phyloP scores from a whole-genome alignment of 2,797 vertebrate genomes.

The Helostoma temminkii region DNA sequence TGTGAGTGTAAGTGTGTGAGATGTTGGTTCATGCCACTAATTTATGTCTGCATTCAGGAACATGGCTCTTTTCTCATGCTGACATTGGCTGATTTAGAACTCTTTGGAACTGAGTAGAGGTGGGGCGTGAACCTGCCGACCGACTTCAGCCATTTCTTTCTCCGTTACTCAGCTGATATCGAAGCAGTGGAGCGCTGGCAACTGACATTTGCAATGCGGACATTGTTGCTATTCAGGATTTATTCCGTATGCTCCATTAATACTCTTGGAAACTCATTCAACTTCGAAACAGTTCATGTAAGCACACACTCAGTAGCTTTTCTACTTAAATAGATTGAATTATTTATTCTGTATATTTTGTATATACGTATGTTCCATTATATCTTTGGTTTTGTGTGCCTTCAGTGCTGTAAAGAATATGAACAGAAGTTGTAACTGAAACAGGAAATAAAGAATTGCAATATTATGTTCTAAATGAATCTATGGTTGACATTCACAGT shows the following conservation, averaged over 20 bases:
- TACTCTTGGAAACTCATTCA: constrained; percentile 38
- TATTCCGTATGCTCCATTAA: constrained; percentile 22
- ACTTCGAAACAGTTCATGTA: constrained; percentile 74
- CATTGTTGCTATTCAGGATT: constrained; percentile 43
- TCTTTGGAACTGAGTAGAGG: constrained; percentile 11
- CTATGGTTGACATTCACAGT: background rate
- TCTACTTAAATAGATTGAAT: constrained; percentile 86
- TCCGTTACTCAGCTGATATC: constrained; percentile 20
- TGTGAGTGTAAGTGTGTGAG: constrained; percentile 9
- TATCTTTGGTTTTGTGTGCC: constrained; percentile 88
- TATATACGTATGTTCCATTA: constrained; percentile 89
- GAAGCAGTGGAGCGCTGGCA: constrained; percentile 39
- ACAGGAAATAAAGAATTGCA: constrained; percentile 83
- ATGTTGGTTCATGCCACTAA: constrained; percentile 27
- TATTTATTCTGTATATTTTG: constrained; percentile 99
- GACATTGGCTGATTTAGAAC: constrained; percentile 10
- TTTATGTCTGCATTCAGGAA: constrained; percentile 49
- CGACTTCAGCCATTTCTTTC: constrained; percentile 24
- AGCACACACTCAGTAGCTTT: constrained; percentile 88
- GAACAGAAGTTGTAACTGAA: constrained; percentile 80
- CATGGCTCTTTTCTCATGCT: constrained; percentile 7
- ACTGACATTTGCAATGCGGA: constrained; percentile 46
- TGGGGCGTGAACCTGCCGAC: constrained; percentile 16
- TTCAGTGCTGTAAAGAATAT: constrained; percentile 90
- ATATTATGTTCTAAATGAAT: constrained; percentile 47